Evolutionary conservation across 2,797 vertebrate genomes (phyloP).

Genomic region (Vespertilio murinus): DNA sequence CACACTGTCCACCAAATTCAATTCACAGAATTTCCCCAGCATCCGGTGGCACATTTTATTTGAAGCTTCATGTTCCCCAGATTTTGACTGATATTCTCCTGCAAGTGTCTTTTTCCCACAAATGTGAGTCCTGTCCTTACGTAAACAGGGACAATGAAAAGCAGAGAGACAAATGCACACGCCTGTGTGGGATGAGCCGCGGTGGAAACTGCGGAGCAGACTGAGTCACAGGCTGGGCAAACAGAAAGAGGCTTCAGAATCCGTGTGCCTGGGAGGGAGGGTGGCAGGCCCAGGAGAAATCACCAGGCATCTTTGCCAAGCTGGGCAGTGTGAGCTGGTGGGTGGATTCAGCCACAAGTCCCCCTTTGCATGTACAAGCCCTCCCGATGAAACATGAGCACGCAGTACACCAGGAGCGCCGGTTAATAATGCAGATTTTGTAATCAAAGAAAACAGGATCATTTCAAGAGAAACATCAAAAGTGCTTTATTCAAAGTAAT

Average conservation of each 20-base stretch:
- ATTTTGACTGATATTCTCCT: neutral
- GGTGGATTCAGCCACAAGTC: constrained; percentile 53
- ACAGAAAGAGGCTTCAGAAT: neutral
- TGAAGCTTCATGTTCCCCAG: neutral
- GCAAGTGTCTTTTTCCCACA: neutral
- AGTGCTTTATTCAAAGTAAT: too few species aligned
- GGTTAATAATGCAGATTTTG: too few species aligned
- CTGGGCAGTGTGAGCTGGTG: constrained; percentile 56
- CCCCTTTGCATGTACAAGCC: constrained; percentile 68
- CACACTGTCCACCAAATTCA: neutral
- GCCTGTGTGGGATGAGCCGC: neutral
- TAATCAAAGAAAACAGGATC: too few species aligned
- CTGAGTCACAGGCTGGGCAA: neutral
- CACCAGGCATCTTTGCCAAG: neutral
- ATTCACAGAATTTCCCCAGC: neutral
- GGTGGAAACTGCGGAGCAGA: neutral
- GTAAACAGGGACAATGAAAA: neutral
- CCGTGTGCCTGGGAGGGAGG: neutral
- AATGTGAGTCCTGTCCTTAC: neutral
- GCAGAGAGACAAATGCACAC: neutral
- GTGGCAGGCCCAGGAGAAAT: neutral
- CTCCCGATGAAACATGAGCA: constrained; percentile 71
- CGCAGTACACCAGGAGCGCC: neutral
- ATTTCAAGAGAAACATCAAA: too few species aligned
- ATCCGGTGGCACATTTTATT: neutral